phyloP scores from a whole-genome alignment of 2,888 invertebrate species.

The Pheosia gnoma region DNA sequence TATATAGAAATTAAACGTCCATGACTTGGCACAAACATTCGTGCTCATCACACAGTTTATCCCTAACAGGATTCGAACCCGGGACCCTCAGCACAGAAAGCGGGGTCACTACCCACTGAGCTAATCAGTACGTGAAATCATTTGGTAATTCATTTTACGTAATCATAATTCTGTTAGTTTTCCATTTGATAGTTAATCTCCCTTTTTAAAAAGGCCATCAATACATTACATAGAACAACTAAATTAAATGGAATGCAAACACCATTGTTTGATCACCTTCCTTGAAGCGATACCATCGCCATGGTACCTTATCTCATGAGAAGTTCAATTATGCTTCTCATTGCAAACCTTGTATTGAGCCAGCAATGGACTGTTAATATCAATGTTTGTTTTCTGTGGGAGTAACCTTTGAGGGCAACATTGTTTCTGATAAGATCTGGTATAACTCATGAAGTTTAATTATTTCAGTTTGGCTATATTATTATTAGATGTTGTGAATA shows the following conservation, averaged over 20 bases:
- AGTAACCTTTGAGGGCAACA: conserved; percentile 27
- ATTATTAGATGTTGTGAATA: too few relatives aligned
- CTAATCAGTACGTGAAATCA: too few relatives aligned
- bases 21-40: too few relatives aligned
- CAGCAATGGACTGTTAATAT: conserved; percentile 33
- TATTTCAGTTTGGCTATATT: too few relatives aligned
- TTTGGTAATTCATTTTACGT: too few relatives aligned
- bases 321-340: conserved; percentile 37
- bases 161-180: too few relatives aligned
- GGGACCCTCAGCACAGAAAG: too few relatives aligned
- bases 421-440: conserved; percentile 12
- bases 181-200: not conserved
- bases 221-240: conserved; percentile 18
- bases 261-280: conserved; percentile 28
- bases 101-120: too few relatives aligned
- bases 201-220: conserved; percentile 9
- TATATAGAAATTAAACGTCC: too few relatives aligned
- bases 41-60: too few relatives aligned
- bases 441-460: too few relatives aligned
- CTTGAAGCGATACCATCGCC: conserved; percentile 25
- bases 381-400: conserved; percentile 37
- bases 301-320: conserved; percentile 37
- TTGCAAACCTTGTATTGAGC: conserved; percentile 38
- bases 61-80: too few relatives aligned
- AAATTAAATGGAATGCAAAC: conserved; percentile 27